These are phyloP conservation scores for Gavialis gangeticus DNA, from an alignment of 2,113 vertebrate genomes.

Conservation along the genomic window DNA sequence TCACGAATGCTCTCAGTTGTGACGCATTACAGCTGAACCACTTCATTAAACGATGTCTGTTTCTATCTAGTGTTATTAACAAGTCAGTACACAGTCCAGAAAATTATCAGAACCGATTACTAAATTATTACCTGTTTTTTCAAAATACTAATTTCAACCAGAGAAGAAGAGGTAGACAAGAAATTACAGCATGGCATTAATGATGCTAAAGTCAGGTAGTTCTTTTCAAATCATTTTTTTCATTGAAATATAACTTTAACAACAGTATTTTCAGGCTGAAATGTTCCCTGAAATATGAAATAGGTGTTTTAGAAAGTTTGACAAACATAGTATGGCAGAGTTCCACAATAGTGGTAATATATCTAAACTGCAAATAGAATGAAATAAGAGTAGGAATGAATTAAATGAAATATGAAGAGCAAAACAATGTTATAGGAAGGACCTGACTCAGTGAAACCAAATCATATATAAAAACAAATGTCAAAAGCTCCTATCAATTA, in stretches of 20 bases:
- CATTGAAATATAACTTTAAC: background rate
- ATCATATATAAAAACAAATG: constrained; percentile 14
- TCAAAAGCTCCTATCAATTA: constrained; percentile 29
- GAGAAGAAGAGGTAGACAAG: background rate
- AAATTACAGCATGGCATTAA: background rate
- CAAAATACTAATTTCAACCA: background rate
- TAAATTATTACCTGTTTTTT: background rate
- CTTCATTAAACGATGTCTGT: too few relatives aligned
- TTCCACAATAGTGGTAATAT: background rate
- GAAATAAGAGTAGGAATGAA: background rate
- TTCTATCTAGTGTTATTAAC: background rate
- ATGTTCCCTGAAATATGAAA: background rate
- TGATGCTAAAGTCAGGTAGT: background rate
- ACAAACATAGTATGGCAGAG: background rate
- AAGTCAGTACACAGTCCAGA: background rate
- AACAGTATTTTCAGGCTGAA: background rate
- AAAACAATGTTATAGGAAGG: constrained; percentile 4
- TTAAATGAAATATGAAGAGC: background rate
- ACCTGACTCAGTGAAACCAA: background rate
- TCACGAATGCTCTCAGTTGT: too few relatives aligned
- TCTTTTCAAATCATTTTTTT: background rate
- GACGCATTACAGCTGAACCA: too few relatives aligned
- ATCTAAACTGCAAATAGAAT: background rate
- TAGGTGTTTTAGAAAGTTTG: background rate
- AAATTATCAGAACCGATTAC: background rate